Evolutionary conservation across 2,797 vertebrate species (phyloP), one percentile per base, ranked within the genome.

Genomic region (Catharus ustulatus): DNA sequence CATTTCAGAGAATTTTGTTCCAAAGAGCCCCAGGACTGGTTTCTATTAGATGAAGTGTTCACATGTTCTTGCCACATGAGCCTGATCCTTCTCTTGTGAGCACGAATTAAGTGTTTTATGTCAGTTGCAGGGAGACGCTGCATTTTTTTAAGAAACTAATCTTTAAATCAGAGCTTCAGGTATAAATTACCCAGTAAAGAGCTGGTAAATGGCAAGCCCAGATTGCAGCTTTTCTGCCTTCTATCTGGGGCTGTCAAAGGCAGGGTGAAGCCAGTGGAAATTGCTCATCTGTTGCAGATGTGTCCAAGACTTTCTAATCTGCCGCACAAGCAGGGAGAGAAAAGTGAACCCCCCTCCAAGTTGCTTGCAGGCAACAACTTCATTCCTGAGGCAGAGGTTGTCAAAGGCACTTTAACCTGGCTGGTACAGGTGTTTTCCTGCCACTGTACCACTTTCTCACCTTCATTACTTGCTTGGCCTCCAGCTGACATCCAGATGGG

Each of bases 211-310:
- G 16, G 24, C 9, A 90, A 87, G 8, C 21, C 43, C 42, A 27
- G 27, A 45, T 46, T 59, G 72, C 82, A 89, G 22, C 15, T 75
- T n/a, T 77, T 59, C 45, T 76, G 42, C 42, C 38, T n/a, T 32
- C 10, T 17, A 0, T 23, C 10, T 66, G 20, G 19, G 46, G 51
- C 8, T 76, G 55, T 29, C 0, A 0, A 49, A 63, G 7, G 48
- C 61, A 63, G 77, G 61, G 61, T 6, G 11, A 87, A 73, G 64
- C 30, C 36, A 14, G 30, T 8, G 5, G 58, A 40, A 58, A 36
- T 24, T 16, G 6, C 32, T 42, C 0, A 0, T 30, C 63, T 51
- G 10, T 10, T 26, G 43, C 40, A 87, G n/a, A 68, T 8, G 9
- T 6, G 29, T 32, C 32, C 27, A 32, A 18, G 48, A 43, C 30